Evolutionary conservation across 2,888 invertebrate species (phyloP).

Genomic region (Limnephilus marmoratus): DNA sequence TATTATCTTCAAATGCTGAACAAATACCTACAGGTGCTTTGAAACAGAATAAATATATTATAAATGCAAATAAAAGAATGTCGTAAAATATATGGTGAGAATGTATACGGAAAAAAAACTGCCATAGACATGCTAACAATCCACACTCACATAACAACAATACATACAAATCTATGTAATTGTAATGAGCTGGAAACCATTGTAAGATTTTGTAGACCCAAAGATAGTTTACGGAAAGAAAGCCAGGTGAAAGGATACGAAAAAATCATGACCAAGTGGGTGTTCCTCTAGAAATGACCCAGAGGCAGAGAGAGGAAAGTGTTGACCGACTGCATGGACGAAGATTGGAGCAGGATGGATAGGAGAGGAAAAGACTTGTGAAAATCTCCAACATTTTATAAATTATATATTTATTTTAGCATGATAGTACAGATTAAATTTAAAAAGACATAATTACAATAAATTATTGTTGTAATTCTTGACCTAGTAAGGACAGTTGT

Average conservation of each 20-base stretch:
- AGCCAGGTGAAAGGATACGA: not conserved
- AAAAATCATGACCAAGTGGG: not conserved
- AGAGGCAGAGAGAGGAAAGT: not conserved
- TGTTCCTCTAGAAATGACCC: not conserved
- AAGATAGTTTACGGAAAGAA: not conserved
- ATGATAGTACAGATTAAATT: conserved; percentile 1
- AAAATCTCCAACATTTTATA: not conserved
- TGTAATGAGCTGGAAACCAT: not conserved
- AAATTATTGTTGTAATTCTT: conserved; percentile 79
- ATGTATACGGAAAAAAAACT: not conserved
- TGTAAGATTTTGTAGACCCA: no score
- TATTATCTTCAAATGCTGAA: not conserved
- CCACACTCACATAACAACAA: not conserved
- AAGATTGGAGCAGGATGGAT: not conserved
- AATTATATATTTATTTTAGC: conserved; percentile 28
- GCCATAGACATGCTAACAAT: not conserved
- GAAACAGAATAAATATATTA: not conserved
- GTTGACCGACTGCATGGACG: not conserved
- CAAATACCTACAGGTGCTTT: not conserved
- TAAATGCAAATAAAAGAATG: not conserved
- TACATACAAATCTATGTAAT: no score
- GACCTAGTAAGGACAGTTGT: conserved; percentile 89
- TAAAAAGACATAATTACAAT: not conserved
- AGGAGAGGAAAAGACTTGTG: not conserved
- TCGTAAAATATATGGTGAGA: not conserved